Evolutionary conservation across 2,113 vertebrate species (phyloP).

Genomic region (Gymnobelideus leadbeateri): DNA sequence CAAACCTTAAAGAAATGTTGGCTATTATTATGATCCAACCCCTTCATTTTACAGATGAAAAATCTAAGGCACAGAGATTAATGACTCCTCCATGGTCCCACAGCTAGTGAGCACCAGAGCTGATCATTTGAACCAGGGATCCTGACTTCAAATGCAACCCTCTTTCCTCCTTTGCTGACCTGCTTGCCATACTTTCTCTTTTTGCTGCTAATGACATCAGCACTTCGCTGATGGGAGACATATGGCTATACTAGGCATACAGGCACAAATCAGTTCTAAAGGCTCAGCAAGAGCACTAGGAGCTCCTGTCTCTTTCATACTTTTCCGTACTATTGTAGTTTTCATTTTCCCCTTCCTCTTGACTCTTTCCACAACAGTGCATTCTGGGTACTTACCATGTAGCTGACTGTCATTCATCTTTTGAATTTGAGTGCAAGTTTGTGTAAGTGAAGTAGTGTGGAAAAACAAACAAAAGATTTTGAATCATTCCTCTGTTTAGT

Average conservation of each 20-base stretch:
- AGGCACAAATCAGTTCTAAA: neutral
- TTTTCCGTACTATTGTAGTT: neutral
- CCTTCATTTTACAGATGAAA: neutral
- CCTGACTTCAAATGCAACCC: neutral
- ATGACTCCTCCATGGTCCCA: neutral
- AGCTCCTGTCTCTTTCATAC: neutral
- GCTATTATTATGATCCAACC: neutral
- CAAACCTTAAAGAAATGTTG: neutral
- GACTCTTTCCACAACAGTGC: neutral
- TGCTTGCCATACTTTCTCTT: neutral
- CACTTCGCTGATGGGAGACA: neutral
- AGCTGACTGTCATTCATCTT: neutral
- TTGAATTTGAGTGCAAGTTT: slow-evolving; percentile 6
- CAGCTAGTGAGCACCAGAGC: neutral
- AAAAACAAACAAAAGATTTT: slow-evolving; percentile 59
- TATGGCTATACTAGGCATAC: neutral
- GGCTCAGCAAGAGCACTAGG: too few relatives aligned
- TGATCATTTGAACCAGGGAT: neutral
- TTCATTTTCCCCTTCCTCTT: neutral
- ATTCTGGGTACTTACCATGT: neutral
- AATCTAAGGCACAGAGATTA: neutral
- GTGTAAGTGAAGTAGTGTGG: slow-evolving; percentile 13
- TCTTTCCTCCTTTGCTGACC: neutral
- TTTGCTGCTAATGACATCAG: neutral
- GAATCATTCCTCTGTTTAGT: neutral